Evolutionary conservation across 2,888 invertebrate species (phyloP).

Genomic region (Epinotia brunnichana): DNA sequence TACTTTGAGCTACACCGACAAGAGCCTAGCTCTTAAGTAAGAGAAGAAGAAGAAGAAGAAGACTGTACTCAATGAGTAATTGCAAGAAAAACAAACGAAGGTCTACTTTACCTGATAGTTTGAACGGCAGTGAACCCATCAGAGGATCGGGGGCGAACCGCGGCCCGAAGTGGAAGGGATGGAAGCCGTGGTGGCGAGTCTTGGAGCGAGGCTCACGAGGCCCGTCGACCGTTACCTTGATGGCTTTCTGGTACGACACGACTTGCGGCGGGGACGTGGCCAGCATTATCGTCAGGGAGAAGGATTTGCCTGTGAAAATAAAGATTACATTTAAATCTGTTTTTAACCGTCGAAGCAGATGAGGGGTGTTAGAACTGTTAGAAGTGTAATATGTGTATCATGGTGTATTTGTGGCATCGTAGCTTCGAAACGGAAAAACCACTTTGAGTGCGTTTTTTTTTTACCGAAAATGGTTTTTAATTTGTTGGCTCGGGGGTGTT

Average conservation of each 20-base stretch:
- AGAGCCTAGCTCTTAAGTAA: too few species aligned
- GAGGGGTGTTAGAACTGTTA: not conserved
- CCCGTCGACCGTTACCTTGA: constrained; percentile 99
- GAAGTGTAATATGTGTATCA: too few species aligned
- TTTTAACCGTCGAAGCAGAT: too few species aligned
- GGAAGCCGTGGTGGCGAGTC: constrained; percentile 93
- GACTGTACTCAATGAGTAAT: too few species aligned
- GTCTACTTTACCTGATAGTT: constrained; percentile 88
- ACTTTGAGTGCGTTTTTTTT: too few species aligned
- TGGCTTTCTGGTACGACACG: constrained; percentile 98
- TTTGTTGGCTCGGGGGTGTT: too few species aligned
- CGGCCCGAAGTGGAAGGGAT: constrained; percentile 94
- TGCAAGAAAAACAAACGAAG: too few species aligned
- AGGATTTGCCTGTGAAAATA: constrained; percentile 93
- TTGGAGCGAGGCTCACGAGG: constrained; percentile 98
- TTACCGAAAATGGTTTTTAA: too few species aligned
- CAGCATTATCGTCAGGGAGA: constrained; percentile 97
- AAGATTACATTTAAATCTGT: not conserved
- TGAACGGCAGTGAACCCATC: constrained; percentile 91
- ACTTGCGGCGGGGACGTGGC: constrained; percentile 97
- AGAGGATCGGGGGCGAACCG: constrained; percentile 92
- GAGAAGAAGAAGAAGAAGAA: too few species aligned
- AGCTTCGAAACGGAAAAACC: too few species aligned
- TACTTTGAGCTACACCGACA: too few species aligned
- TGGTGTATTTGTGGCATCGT: too few species aligned